A percentile compares a stretch with the other conserved stretches of the same genome.
Evolutionary conservation across 2,113 vertebrate species (phyloP).

Genomic region (Actenoides hombroni): DNA sequence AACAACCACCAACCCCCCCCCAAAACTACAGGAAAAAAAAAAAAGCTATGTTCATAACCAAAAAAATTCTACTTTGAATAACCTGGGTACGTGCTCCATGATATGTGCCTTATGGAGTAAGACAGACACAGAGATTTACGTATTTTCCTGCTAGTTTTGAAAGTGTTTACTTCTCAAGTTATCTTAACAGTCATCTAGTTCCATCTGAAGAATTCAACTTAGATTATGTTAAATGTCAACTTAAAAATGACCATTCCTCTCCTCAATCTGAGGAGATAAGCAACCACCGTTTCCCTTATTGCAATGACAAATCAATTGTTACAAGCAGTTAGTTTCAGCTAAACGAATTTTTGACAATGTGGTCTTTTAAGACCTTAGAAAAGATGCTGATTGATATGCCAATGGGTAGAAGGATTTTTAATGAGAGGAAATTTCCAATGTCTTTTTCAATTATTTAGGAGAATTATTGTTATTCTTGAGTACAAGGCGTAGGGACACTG

Average conservation of each 20-base stretch:
- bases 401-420: background rate
- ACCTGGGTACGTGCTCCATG: background rate
- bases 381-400: background rate
- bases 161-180: background rate
- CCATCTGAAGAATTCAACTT: background rate
- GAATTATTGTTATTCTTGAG: background rate
- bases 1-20: background rate
- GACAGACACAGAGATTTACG: background rate
- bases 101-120: rapidly evolving
- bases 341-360: background rate
- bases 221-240: background rate
- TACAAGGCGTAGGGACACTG: background rate
- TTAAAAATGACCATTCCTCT: background rate
- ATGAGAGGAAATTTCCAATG: background rate
- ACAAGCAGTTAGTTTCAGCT: background rate
- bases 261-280: background rate
- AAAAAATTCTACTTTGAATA: background rate
- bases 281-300: background rate
- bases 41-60: background rate
- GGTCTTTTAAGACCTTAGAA: background rate
- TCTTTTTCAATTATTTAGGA: background rate
- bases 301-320: background rate
- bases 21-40: background rate
- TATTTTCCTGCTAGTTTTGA: background rate
- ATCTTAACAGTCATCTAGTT: background rate